phyloP scores from a whole-genome alignment of 2,888 invertebrate species.

The Colostygia pectinataria region DNA sequence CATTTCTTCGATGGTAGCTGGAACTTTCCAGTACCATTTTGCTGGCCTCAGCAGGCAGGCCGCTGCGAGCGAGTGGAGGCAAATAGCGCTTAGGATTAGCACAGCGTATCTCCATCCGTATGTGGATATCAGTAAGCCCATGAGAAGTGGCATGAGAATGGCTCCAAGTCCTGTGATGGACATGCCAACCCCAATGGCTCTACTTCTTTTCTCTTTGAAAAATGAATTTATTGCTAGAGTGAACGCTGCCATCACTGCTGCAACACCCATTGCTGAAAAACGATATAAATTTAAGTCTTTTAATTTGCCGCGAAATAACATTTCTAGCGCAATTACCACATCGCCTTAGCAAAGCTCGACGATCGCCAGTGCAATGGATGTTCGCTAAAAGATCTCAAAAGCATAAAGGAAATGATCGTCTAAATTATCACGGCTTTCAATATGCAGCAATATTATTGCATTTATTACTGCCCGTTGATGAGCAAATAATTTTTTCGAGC shows the following conservation, averaged over 20 bases:
- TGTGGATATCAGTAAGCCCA: conserved; percentile 78
- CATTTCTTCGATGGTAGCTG: conserved; percentile 57
- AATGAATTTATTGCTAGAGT: conserved; percentile 86
- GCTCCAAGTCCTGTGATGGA: conserved; percentile 86
- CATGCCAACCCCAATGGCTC: conserved; percentile 85
- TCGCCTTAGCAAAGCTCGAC: too few relatives aligned
- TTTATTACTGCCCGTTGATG: too few relatives aligned
- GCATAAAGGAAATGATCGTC: too few relatives aligned
- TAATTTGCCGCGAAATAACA: too few relatives aligned
- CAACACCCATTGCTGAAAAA: conserved; percentile 84
- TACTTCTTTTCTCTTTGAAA: conserved; percentile 84
- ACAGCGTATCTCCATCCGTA: conserved; percentile 85
- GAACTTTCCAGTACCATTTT: conserved; percentile 84
- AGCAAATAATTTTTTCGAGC: too few relatives aligned
- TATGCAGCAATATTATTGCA: too few relatives aligned
- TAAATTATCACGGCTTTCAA: too few relatives aligned
- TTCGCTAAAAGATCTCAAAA: too few relatives aligned
- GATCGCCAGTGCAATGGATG: too few relatives aligned
- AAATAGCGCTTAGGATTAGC: conserved; percentile 84
- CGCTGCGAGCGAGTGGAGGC: conserved; percentile 84
- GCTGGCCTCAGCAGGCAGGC: conserved; percentile 85
- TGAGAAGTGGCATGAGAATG: conserved; percentile 85
- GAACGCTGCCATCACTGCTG: conserved; percentile 84
- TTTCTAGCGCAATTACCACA: too few relatives aligned
- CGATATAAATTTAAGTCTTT: too few relatives aligned